A percentile compares a stretch with the other conserved stretches of the same genome.
Evolutionary conservation across 1,140 invertebrate species (phyloP).

Genomic region (Aphelenchoides besseyi): DNA sequence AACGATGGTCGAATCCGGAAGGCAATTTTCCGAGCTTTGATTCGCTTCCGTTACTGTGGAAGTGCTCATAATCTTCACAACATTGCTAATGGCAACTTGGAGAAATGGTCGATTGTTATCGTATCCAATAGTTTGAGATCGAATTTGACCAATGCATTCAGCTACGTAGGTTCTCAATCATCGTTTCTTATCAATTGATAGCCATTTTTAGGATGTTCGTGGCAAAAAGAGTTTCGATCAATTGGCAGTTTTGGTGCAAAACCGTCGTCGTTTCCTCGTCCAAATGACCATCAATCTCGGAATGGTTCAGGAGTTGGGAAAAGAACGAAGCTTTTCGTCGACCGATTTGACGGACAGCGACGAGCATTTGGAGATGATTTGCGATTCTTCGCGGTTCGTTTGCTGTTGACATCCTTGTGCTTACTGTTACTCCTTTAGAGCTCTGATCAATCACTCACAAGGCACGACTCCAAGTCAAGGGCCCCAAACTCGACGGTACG

Average conservation of each 20-base stretch:
- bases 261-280: slow-evolving; percentile 50
- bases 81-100: slow-evolving; percentile 32
- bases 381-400: neutral
- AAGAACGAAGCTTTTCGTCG: neutral
- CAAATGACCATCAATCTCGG: slow-evolving; percentile 57
- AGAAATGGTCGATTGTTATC: slow-evolving; percentile 59
- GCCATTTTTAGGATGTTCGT: slow-evolving; percentile 32
- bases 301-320: slow-evolving; percentile 30
- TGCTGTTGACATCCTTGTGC: neutral
- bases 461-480: neutral
- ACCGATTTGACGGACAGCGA: neutral
- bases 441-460: neutral
- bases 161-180: slow-evolving; percentile 31
- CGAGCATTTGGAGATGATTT: slow-evolving; percentile 7
- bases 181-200: slow-evolving; percentile 24
- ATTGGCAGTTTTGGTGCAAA: slow-evolving; percentile 48
- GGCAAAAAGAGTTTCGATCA: slow-evolving; percentile 53
- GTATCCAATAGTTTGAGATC: slow-evolving; percentile 54
- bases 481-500: neutral
- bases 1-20: slow-evolving; percentile 47
- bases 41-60: slow-evolving; percentile 43
- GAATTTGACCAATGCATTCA: slow-evolving; percentile 47
- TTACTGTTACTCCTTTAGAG: neutral
- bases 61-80: slow-evolving; percentile 28
- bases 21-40: slow-evolving; percentile 42